Evolutionary conservation across 23 tunicate species (phyloP).

Genomic region (Botrylloides violaceus): DNA sequence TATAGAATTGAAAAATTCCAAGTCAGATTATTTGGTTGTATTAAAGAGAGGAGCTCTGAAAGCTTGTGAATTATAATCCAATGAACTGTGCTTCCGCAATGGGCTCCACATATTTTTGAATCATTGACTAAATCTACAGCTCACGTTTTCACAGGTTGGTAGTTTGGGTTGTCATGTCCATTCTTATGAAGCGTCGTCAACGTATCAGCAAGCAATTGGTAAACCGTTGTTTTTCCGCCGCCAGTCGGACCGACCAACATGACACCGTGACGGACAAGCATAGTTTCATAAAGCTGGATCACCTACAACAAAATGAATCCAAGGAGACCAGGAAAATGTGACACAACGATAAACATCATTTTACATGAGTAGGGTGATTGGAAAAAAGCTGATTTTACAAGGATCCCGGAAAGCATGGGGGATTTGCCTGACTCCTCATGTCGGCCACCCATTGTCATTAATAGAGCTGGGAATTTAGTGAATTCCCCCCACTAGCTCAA

Average conservation of each 20-base stretch:
- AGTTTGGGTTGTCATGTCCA: conserved; percentile 66
- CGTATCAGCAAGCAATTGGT: conserved; percentile 69
- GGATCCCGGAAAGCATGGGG: too few species aligned
- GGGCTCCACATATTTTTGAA: background rate
- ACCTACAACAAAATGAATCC: conserved; percentile 64
- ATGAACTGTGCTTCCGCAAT: background rate
- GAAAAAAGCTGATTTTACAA: too few species aligned
- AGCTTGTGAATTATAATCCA: too few species aligned
- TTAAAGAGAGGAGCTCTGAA: background rate
- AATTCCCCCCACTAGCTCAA: too few species aligned
- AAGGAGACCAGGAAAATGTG: too few species aligned
- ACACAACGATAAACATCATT: too few species aligned
- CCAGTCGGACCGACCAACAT: conserved; percentile 99
- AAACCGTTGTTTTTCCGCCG: conserved; percentile 92
- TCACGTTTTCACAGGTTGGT: conserved; percentile 85
- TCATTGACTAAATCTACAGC: background rate
- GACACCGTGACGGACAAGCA: conserved; percentile 99
- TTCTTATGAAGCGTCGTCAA: conserved; percentile 55
- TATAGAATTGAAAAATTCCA: too few species aligned
- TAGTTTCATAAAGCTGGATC: conserved; percentile 97
- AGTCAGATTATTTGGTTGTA: background rate
- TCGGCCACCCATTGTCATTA: too few species aligned
- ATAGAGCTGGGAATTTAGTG: too few species aligned
- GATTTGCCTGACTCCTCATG: too few species aligned
- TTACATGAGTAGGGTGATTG: too few species aligned